Evolutionary conservation across 2,797 vertebrate genomes (phyloP).

Genomic region (Sebastes baramenuke): DNA sequence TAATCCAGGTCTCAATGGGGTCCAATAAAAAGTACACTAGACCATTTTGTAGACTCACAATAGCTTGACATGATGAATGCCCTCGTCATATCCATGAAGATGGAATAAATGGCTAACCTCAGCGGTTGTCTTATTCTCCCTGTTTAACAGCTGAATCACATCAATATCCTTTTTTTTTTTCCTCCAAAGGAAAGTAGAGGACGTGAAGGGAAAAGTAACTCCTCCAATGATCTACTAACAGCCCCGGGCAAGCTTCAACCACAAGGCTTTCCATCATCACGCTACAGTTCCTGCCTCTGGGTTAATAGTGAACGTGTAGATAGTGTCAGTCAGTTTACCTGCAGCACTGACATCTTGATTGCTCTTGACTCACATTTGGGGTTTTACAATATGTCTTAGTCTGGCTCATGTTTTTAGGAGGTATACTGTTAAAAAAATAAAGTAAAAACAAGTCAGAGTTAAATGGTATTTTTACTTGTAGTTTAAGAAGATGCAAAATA

Average conservation of each 20-base stretch:
- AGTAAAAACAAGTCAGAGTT: neutral
- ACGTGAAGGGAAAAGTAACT: slow-evolving; percentile 50
- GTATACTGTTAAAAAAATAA: neutral
- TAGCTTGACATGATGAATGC: slow-evolving; percentile 2
- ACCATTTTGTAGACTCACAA: neutral
- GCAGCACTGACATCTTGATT: slow-evolving; percentile 46
- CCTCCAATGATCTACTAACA: slow-evolving; percentile 63
- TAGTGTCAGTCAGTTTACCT: slow-evolving; percentile 48
- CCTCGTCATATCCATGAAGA: neutral
- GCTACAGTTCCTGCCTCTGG: slow-evolving; percentile 56
- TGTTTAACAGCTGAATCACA: slow-evolving; percentile 53
- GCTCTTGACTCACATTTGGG: neutral
- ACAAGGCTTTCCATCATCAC: slow-evolving; percentile 64
- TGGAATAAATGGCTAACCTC: slow-evolving; percentile 40
- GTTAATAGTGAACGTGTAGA: slow-evolving; percentile 61
- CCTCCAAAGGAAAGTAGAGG: slow-evolving; percentile 23
- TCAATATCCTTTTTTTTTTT: slow-evolving; percentile 20
- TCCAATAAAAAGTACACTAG: slow-evolving; percentile 8
- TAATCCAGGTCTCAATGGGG: neutral
- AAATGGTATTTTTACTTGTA: neutral
- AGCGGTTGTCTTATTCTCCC: slow-evolving; percentile 27
- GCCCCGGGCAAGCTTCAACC: slow-evolving; percentile 55
- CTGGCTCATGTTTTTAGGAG: neutral
- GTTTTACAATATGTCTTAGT: neutral
- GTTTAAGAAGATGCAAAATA: neutral